Evolutionary conservation across 2,113 vertebrate genomes (phyloP).

Genomic region (Egretta garzetta): DNA sequence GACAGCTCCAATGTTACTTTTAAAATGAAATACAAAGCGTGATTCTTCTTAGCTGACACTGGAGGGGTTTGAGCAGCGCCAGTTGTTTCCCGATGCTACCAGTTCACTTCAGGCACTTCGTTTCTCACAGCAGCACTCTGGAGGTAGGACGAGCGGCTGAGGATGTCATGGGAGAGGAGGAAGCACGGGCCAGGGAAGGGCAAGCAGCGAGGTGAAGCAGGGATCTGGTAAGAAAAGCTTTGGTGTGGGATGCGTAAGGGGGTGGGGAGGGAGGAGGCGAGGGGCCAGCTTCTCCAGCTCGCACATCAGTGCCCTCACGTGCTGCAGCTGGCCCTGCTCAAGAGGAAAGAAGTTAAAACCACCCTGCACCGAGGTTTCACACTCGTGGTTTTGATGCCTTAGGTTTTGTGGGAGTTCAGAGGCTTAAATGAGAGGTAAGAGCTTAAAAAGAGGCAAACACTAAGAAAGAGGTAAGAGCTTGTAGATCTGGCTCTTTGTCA

Average conservation of each 20-base stretch:
- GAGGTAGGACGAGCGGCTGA: accelerated
- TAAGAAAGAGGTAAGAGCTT: neutral
- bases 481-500: neutral
- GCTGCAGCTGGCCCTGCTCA: neutral
- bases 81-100: neutral
- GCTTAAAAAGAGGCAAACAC: neutral
- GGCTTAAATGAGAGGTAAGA: neutral
- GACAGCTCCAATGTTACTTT: neutral
- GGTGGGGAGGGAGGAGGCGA: neutral
- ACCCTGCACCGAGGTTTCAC: accelerated
- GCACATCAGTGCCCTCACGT: accelerated
- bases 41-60: neutral
- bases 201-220: neutral
- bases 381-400: accelerated
- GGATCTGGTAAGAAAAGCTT: neutral
- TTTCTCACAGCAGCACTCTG: neutral
- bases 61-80: neutral
- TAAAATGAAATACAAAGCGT: accelerated
- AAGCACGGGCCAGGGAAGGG: accelerated
- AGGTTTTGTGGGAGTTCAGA: neutral
- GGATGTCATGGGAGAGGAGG: accelerated
- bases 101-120: accelerated
- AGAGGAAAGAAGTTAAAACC: neutral
- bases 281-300: neutral
- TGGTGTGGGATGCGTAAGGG: neutral